Percentiles rank a stretch among this genome's conserved stretches.
Evolutionary conservation across 2,113 vertebrate genomes (phyloP).

Genomic region (Seriola rivoliana): DNA sequence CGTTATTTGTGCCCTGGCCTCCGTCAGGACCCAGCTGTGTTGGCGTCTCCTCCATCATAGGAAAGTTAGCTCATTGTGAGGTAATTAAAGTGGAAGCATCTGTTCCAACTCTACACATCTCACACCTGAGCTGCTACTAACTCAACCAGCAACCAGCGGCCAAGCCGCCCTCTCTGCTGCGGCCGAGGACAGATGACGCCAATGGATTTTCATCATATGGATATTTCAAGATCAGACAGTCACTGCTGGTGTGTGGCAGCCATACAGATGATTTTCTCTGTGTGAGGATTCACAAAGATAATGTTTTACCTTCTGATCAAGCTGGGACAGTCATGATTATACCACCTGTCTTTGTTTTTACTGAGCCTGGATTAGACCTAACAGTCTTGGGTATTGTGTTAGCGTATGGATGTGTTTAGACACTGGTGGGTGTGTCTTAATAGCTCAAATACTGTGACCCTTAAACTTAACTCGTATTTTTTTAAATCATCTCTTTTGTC

Average conservation of each 20-base stretch:
- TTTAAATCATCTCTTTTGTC: too few relatives aligned
- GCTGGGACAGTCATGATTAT: background rate
- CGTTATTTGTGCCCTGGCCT: slow-evolving; percentile 57
- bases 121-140: slow-evolving; percentile 70
- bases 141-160: slow-evolving; percentile 38
- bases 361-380: background rate
- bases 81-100: slow-evolving; percentile 79
- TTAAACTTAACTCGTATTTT: too few relatives aligned
- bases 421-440: background rate
- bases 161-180: background rate
- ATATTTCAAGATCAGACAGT: background rate
- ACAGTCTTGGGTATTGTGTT: background rate
- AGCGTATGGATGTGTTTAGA: background rate
- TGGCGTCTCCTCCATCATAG: slow-evolving; percentile 70
- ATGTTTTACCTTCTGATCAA: background rate
- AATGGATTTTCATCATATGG: background rate
- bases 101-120: slow-evolving; percentile 55
- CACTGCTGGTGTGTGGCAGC: background rate
- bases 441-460: background rate
- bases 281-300: background rate
- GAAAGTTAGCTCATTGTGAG: slow-evolving; percentile 71
- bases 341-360: background rate
- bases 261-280: background rate
- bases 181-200: background rate
- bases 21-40: slow-evolving; percentile 78